These are phyloP conservation scores for Diloba caeruleocephala DNA, from an alignment of 2,888 invertebrate species.

Conservation along the genomic window DNA sequence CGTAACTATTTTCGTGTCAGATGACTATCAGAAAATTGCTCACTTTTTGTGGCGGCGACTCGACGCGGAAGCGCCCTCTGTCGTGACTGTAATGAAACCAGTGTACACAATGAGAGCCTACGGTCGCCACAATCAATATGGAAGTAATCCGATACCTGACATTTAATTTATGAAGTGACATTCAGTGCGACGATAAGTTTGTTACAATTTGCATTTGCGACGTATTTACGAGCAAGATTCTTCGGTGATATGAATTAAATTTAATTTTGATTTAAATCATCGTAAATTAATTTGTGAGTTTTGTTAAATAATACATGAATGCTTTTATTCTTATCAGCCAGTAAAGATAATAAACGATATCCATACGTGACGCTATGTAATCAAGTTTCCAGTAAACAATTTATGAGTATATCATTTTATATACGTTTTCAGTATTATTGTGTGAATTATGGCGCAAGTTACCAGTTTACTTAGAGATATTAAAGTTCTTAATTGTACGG, in stretches of 20 bases:
- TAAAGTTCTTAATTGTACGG: too few relatives aligned
- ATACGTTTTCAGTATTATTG: too few relatives aligned
- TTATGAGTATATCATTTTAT: slow-evolving; percentile 17
- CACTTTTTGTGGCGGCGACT: slow-evolving; percentile 78
- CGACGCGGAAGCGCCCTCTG: slow-evolving; percentile 70
- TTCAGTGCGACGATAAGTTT: slow-evolving; percentile 42
- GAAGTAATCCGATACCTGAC: slow-evolving; percentile 60
- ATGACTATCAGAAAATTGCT: slow-evolving; percentile 87
- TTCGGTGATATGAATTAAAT: slow-evolving; percentile 36
- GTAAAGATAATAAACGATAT: slow-evolving; percentile 33
- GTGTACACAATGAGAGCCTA: slow-evolving; percentile 40
- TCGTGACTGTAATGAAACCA: slow-evolving; percentile 72
- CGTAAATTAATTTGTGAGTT: slow-evolving; percentile 23
- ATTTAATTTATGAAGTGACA: slow-evolving; percentile 57
- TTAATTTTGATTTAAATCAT: slow-evolving; percentile 24
- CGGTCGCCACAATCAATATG: slow-evolving; percentile 55
- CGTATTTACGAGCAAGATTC: slow-evolving; percentile 26
- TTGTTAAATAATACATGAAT: slow-evolving; percentile 28
- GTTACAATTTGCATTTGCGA: slow-evolving; percentile 31
- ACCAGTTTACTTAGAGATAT: too few relatives aligned
- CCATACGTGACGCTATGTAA: slow-evolving; percentile 28
- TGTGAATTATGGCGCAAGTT: too few relatives aligned
- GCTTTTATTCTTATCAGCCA: slow-evolving; percentile 25
- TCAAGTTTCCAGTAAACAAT: slow-evolving; percentile 30
- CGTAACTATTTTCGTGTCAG: slow-evolving; percentile 82